A percentile compares a stretch with the other conserved stretches of the same genome.
These are phyloP conservation scores for Phlogophora meticulosa DNA, from an alignment of 2,888 invertebrate genomes.

Conservation along the genomic window DNA sequence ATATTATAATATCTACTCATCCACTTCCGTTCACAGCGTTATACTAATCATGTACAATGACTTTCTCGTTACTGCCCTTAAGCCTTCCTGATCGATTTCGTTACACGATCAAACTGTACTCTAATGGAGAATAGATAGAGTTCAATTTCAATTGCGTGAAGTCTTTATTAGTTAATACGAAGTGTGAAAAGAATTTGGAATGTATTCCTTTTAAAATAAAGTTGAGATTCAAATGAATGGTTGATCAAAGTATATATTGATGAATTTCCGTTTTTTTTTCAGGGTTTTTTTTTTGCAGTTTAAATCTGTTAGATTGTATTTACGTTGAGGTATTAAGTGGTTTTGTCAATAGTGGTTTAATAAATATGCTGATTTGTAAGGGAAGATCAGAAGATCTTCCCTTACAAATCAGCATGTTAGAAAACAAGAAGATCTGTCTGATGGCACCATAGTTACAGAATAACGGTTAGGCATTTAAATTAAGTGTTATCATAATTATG, in stretches of 20 bases:
- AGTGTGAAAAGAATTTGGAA: slow-evolving; percentile 4
- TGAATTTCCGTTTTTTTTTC: slow-evolving; percentile 68
- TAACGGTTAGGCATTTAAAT: background rate
- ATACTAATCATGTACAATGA: slow-evolving; percentile 83
- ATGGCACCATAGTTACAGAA: background rate
- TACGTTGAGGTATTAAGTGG: slow-evolving; percentile 72
- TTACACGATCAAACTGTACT: slow-evolving; percentile 1
- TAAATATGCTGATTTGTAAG: slow-evolving; percentile 45
- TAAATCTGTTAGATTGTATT: slow-evolving; percentile 73
- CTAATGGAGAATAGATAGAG: accelerated
- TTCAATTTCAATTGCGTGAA: slow-evolving; percentile 29
- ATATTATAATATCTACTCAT: slow-evolving; percentile 72
- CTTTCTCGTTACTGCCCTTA: slow-evolving; percentile 73
- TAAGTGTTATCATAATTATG: no score
- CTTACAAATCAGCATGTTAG: no score
- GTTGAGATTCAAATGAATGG: slow-evolving; percentile 14
- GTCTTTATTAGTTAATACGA: background rate
- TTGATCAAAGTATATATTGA: slow-evolving; percentile 63
- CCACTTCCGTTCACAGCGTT: slow-evolving; percentile 81
- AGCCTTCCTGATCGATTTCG: slow-evolving; percentile 66
- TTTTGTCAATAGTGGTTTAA: slow-evolving; percentile 71
- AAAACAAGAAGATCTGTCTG: no score
- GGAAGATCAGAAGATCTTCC: slow-evolving; percentile 13
- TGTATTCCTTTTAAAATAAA: accelerated
- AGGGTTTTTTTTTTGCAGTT: slow-evolving; percentile 68